Conservation (phyloP, 2,113 vertebrate species). For the Albula goreensis region DNA sequence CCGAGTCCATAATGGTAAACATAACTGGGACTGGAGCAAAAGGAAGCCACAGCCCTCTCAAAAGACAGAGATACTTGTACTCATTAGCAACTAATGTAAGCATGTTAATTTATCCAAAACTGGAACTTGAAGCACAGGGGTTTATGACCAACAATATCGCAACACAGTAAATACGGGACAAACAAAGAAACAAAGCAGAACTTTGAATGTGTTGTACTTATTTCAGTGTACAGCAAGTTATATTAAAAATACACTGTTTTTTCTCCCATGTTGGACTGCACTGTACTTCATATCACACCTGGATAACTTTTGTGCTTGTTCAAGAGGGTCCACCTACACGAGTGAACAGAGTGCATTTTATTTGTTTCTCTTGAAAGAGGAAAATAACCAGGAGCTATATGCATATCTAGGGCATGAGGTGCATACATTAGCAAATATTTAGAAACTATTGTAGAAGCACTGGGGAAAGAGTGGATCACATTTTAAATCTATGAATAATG, state of each 20-base stretch:
- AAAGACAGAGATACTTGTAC: background rate
- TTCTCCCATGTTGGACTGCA: background rate
- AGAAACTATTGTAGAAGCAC: background rate
- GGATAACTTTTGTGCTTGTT: background rate
- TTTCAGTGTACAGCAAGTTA: too few relatives aligned
- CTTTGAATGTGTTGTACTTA: background rate
- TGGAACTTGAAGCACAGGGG: background rate
- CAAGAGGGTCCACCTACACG: background rate
- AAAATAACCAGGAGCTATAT: constrained; percentile 12
- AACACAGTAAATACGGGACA: background rate
- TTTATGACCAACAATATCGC: background rate
- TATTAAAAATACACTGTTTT: background rate
- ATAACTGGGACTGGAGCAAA: background rate
- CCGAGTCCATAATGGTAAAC: background rate
- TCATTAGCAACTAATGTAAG: background rate
- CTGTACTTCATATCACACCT: background rate
- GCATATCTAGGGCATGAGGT: constrained; percentile 20
- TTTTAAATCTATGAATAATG: constrained; percentile 10
- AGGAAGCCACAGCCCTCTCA: background rate
- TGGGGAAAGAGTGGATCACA: background rate
- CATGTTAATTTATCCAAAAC: background rate
- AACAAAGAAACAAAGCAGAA: background rate
- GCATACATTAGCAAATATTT: constrained; percentile 16
- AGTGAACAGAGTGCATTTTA: constrained; percentile 15
- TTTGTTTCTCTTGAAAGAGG: constrained; percentile 21